These are phyloP conservation scores for Misgurnus anguillicaudatus DNA, from an alignment of 2,113 vertebrate genomes.

Conservation along the genomic window DNA sequence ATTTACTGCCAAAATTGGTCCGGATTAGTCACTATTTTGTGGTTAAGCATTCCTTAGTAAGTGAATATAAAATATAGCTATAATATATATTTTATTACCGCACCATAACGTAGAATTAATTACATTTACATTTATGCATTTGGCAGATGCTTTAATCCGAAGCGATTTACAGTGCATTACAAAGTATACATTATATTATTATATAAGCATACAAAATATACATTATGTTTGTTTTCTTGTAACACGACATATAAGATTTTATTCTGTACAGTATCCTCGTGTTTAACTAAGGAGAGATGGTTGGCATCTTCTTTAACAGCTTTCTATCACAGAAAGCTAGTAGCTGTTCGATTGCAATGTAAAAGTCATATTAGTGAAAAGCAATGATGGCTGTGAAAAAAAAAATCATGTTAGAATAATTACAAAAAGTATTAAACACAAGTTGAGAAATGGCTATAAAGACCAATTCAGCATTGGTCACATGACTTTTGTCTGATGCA, in stretches of 20 bases:
- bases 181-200: too few species aligned
- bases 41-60: neutral
- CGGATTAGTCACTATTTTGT: neutral
- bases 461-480: slow-evolving; percentile 18
- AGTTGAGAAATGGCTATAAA: too few species aligned
- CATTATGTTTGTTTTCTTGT: too few species aligned
- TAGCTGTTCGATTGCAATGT: neutral
- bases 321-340: neutral
- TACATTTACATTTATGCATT: too few species aligned
- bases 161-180: too few species aligned
- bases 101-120: too few species aligned
- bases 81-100: too few species aligned
- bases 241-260: neutral
- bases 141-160: too few species aligned
- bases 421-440: too few species aligned
- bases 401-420: too few species aligned
- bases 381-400: too few species aligned
- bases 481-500: slow-evolving; percentile 75
- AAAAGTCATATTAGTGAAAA: neutral
- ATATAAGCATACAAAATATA: too few species aligned
- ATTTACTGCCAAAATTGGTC: neutral
- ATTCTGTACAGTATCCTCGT: neutral
- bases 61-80: neutral
- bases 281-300: neutral
- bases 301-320: neutral